Percentiles rank a stretch among this genome's conserved stretches.
phyloP scores from a whole-genome alignment of 2,113 vertebrate species.

The Speoplatyrhinus poulsoni region DNA sequence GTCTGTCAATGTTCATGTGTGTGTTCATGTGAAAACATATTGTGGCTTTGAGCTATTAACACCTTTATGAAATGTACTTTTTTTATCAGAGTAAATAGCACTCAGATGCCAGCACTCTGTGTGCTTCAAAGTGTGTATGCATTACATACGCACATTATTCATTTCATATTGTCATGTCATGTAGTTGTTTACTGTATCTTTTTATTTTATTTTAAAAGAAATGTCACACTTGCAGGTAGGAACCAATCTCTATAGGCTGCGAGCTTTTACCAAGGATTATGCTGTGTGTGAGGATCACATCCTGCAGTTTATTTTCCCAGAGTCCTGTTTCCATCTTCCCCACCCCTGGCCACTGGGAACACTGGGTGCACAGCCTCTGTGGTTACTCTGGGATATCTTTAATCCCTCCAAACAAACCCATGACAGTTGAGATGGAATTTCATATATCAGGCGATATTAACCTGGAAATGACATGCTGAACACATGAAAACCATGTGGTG shows the following conservation, averaged over 20 bases:
- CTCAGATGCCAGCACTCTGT: background rate
- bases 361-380: constrained; percentile 37
- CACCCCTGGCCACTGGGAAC: constrained; percentile 58
- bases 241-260: constrained; percentile 73
- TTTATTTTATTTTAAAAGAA: constrained; percentile 47
- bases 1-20: too few relatives aligned
- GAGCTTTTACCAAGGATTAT: constrained; percentile 61
- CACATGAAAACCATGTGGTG: constrained; percentile 21
- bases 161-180: too few relatives aligned
- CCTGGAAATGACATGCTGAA: constrained; percentile 36
- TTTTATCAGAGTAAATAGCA: too few relatives aligned
- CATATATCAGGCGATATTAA: constrained; percentile 59
- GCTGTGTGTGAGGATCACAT: constrained; percentile 65
- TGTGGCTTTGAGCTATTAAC: too few relatives aligned
- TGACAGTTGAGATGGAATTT: constrained; percentile 54
- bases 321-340: constrained; percentile 55
- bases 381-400: constrained; percentile 66
- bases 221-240: constrained; percentile 69
- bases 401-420: constrained; percentile 75
- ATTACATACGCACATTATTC: background rate
- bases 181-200: background rate
- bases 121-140: constrained; percentile 19
- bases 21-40: too few relatives aligned
- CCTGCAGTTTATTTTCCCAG: constrained; percentile 75
- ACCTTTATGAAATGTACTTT: too few relatives aligned